These are phyloP conservation scores for Cosmia pyralina DNA, from an alignment of 2,888 invertebrate species.

Conservation along the genomic window DNA sequence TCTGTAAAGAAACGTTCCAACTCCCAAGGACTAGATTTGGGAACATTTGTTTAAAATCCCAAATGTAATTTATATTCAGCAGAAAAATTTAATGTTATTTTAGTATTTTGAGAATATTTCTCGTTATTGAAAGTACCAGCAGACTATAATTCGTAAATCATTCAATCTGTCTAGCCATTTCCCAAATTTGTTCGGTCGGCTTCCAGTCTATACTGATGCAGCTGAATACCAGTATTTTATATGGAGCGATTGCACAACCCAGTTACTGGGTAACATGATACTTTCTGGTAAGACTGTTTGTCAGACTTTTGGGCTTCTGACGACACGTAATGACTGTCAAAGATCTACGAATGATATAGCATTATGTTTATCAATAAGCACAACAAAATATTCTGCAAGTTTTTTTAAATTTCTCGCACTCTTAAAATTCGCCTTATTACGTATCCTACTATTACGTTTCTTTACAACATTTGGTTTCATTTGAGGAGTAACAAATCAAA, in stretches of 20 bases:
- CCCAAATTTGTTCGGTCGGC: not conserved
- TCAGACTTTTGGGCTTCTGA: not conserved
- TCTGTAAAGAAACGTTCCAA: constrained; percentile 18
- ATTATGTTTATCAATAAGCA: too few species aligned
- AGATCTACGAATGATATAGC: not conserved
- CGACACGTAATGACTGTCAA: not conserved
- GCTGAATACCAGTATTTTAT: not conserved
- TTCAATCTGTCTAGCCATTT: not conserved
- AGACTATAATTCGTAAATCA: not conserved
- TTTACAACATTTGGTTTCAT: not conserved
- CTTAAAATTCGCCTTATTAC: too few species aligned
- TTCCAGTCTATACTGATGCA: not conserved
- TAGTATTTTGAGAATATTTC: not conserved
- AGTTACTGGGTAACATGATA: not conserved
- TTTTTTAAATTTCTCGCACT: not conserved
- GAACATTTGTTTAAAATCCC: constrained; percentile 20
- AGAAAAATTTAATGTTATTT: constrained; percentile 11
- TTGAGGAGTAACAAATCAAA: too few species aligned
- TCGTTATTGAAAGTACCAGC: not conserved
- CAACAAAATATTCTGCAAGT: not conserved
- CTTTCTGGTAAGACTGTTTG: not conserved
- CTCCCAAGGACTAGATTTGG: constrained; percentile 24
- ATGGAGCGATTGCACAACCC: not conserved
- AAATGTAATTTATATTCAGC: constrained; percentile 14
- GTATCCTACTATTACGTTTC: not conserved